phyloP scores from a whole-genome alignment of 35 echinoderm and acorn worm species.

The Diadema setosum region DNA sequence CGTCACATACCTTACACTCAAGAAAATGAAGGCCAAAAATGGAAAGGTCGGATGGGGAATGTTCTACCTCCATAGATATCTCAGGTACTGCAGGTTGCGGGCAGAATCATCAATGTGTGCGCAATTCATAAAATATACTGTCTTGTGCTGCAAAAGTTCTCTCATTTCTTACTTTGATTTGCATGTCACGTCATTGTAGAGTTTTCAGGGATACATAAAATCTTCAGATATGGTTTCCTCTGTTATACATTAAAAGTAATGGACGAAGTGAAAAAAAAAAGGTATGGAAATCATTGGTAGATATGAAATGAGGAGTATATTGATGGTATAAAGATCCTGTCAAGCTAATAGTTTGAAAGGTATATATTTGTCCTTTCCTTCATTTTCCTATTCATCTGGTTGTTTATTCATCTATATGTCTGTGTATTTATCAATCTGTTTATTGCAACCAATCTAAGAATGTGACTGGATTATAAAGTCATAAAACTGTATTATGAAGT shows the following conservation, averaged over 20 bases:
- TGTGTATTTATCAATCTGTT: too few species aligned
- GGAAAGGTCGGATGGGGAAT: constrained; percentile 47
- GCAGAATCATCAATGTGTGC: background rate
- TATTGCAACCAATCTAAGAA: too few species aligned
- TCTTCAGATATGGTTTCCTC: too few species aligned
- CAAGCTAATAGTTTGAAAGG: too few species aligned
- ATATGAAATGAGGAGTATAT: background rate
- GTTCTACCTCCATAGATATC: constrained; percentile 84
- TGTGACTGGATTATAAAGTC: too few species aligned
- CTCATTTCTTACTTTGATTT: background rate
- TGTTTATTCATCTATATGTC: background rate
- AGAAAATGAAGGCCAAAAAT: constrained; percentile 36
- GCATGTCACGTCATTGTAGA: too few species aligned
- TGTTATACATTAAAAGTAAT: background rate
- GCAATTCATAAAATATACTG: background rate
- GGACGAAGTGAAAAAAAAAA: background rate
- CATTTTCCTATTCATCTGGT: background rate
- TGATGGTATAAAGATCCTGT: too few species aligned
- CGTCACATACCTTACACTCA: constrained; percentile 48
- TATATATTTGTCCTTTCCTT: background rate
- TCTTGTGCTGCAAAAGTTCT: background rate
- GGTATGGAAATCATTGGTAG: background rate
- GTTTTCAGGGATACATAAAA: background rate
- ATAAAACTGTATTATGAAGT: too few species aligned
- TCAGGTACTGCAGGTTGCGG: constrained; percentile 32